Conservation (phyloP, 2,797 vertebrate genomes). For the Lerista edwardsae region DNA sequence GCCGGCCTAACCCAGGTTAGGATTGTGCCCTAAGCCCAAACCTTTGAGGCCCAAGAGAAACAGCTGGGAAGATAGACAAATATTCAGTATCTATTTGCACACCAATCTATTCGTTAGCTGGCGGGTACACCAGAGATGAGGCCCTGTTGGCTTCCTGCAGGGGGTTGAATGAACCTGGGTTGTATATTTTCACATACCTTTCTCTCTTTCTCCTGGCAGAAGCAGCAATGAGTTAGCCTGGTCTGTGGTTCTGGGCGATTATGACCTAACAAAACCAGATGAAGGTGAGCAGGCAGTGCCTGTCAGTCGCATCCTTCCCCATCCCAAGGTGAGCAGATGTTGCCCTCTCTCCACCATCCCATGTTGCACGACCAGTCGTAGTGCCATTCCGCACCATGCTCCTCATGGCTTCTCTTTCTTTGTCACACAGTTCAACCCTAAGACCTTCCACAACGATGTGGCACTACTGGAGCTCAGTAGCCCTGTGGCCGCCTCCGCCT, state of each 20-base stretch:
- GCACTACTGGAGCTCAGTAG: slow-evolving; percentile 89
- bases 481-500: slow-evolving; percentile 76
- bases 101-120: neutral
- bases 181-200: neutral
- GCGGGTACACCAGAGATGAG: too few species aligned
- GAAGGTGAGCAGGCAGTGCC: slow-evolving; percentile 81
- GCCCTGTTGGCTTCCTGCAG: too few species aligned
- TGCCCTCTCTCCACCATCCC: accelerated
- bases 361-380: accelerated
- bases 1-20: too few species aligned
- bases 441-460: slow-evolving; percentile 91
- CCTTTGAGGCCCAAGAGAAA: neutral
- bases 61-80: neutral
- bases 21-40: too few species aligned
- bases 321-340: slow-evolving; percentile 86
- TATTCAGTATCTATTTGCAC: neutral
- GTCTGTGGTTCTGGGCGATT: slow-evolving; percentile 89
- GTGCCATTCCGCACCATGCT: accelerated
- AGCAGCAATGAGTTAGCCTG: slow-evolving; percentile 88
- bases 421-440: slow-evolving; percentile 86
- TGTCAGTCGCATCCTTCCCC: slow-evolving; percentile 89
- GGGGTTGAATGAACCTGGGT: accelerated
- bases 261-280: slow-evolving; percentile 83
- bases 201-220: slow-evolving; percentile 60
- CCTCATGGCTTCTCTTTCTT: slow-evolving; percentile 1